Conservation (phyloP, 1,140 invertebrate species). For the Nomia melanderi region DNA sequence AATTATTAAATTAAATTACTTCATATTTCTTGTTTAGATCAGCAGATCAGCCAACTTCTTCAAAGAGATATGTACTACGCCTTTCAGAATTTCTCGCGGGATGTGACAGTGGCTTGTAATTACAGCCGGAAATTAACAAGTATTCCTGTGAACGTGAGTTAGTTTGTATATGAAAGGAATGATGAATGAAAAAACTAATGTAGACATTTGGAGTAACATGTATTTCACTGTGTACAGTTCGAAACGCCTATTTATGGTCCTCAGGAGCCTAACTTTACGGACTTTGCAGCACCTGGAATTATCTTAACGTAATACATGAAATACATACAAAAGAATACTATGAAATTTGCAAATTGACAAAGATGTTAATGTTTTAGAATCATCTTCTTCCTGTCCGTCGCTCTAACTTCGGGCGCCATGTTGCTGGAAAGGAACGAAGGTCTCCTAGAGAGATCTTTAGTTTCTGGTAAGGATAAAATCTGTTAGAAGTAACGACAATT, state of each 20-base stretch:
- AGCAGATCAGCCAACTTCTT: slow-evolving; percentile 93
- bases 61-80: slow-evolving; percentile 88
- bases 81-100: slow-evolving; percentile 87
- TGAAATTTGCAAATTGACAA: too few species aligned
- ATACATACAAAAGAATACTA: background rate
- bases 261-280: slow-evolving; percentile 92
- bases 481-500: too few species aligned
- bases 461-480: slow-evolving; percentile 84
- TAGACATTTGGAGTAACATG: background rate
- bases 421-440: slow-evolving; percentile 95
- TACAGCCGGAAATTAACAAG: slow-evolving; percentile 86
- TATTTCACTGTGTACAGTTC: slow-evolving; percentile 80
- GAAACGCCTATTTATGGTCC: slow-evolving; percentile 93
- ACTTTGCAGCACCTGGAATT: slow-evolving; percentile 90
- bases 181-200: background rate
- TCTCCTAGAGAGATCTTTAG: slow-evolving; percentile 92
- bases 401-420: slow-evolving; percentile 94
- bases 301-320: slow-evolving; percentile 86
- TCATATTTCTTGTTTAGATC: slow-evolving; percentile 88
- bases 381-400: slow-evolving; percentile 96
- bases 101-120: slow-evolving; percentile 85
- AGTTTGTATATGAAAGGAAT: background rate
- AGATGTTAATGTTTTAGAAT: slow-evolving; percentile 84
- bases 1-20: too few species aligned
- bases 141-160: slow-evolving; percentile 86